phyloP scores from a whole-genome alignment of 2,797 vertebrate species.

The Thamnophis elegans region DNA sequence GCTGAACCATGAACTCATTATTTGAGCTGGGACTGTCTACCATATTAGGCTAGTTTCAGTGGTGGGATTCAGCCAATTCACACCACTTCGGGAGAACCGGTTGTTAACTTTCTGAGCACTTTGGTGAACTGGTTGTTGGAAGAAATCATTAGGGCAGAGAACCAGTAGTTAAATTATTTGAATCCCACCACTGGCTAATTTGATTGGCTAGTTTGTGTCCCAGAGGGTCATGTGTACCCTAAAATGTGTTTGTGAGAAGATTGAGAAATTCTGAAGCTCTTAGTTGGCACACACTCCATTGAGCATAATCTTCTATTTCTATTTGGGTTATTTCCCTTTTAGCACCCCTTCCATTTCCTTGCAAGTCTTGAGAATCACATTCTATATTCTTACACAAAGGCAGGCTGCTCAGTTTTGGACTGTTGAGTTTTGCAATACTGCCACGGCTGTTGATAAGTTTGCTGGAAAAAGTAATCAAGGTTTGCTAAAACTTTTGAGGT shows the following conservation, averaged over 20 bases:
- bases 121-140: no score
- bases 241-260: not conserved
- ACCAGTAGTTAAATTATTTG: no score
- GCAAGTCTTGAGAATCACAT: not conserved
- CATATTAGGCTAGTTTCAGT: not conserved
- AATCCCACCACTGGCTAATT: no score
- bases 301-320: not conserved
- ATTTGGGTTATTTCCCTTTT: not conserved
- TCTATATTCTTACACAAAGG: not conserved
- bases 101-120: no score
- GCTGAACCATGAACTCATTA: not conserved
- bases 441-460: not conserved
- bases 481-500: no score
- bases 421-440: not conserved
- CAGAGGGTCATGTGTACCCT: not conserved
- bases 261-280: not conserved
- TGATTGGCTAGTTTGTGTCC: not conserved
- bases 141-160: no score
- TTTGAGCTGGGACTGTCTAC: not conserved
- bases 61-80: no score
- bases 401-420: not conserved
- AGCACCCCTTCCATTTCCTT: fast-evolving
- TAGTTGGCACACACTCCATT: not conserved
- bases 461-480: not conserved
- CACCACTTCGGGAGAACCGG: no score